Evolutionary conservation across 2,888 invertebrate genomes (phyloP).

Genomic region (Drosophila borborema): DNA sequence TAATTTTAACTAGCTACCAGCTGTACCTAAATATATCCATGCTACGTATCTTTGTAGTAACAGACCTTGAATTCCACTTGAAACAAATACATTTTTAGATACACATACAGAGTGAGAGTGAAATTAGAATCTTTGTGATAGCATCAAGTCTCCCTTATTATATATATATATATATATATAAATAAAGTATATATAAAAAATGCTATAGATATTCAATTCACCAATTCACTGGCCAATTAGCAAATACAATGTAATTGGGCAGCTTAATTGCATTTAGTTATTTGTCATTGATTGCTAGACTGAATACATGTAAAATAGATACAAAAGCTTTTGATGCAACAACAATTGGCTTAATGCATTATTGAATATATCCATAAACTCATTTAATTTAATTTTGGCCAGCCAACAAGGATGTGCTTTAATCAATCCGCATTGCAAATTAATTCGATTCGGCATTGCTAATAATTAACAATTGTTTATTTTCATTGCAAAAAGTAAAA

Average conservation of each 20-base stretch:
- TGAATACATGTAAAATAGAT: background rate
- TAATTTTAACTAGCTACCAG: background rate
- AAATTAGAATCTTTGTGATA: too few relatives aligned
- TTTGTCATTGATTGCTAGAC: slow-evolving; percentile 25
- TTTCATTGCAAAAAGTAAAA: background rate
- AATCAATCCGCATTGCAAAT: slow-evolving; percentile 28
- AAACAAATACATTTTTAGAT: background rate
- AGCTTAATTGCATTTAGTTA: slow-evolving; percentile 54
- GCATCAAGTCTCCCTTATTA: too few relatives aligned
- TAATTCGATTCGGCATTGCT: slow-evolving; percentile 20
- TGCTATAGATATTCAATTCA: background rate
- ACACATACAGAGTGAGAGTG: too few relatives aligned
- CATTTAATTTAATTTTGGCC: slow-evolving; percentile 6
- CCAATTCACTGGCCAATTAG: background rate
- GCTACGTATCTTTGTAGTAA: background rate
- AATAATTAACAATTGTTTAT: slow-evolving; percentile 25
- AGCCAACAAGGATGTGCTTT: slow-evolving; percentile 7
- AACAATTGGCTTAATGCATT: slow-evolving; percentile 1
- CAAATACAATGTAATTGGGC: slow-evolving; percentile 20
- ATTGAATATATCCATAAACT: slow-evolving; percentile 4
- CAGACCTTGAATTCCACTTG: background rate
- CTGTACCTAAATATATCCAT: too few relatives aligned
- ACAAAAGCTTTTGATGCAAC: slow-evolving; percentile 22
- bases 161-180: too few relatives aligned
- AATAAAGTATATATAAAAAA: too few relatives aligned